A percentile compares a stretch with the other conserved stretches of the same genome.
Evolutionary conservation across 2,888 invertebrate species (phyloP).

Genomic region (Didymodactylos carnosus): DNA sequence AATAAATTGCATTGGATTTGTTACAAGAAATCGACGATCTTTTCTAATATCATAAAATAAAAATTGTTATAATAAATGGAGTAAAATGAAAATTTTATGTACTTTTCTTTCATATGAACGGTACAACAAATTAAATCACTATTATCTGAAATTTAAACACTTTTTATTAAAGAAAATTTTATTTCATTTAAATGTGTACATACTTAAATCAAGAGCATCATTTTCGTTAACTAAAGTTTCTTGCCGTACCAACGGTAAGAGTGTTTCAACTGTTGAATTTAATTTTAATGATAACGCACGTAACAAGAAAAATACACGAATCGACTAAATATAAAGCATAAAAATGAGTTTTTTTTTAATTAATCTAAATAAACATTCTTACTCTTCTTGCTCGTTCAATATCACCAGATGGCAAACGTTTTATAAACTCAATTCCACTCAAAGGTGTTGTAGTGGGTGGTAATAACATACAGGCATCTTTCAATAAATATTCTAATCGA

Average conservation of each 20-base stretch:
- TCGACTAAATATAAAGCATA: conserved; percentile 21
- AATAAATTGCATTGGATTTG: conserved; percentile 79
- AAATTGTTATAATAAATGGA: background rate
- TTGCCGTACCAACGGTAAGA: conserved; percentile 69
- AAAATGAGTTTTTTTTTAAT: background rate
- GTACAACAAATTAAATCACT: conserved; percentile 91
- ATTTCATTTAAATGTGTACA: too few species aligned
- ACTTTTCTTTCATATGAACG: conserved; percentile 59
- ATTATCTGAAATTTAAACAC: conserved; percentile 75
- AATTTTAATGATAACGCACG: conserved; percentile 47
- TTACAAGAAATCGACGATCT: conserved; percentile 78
- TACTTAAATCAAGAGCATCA: conserved; percentile 9
- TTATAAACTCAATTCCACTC: conserved; percentile 72
- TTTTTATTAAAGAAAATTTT: too few species aligned
- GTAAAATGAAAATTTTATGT: conserved; percentile 15
- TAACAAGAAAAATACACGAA: conserved; percentile 59
- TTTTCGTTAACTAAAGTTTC: conserved; percentile 56
- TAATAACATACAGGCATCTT: conserved; percentile 79
- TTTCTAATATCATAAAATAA: conserved; percentile 25
- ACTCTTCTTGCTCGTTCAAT: conserved; percentile 37
- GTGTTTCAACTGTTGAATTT: conserved; percentile 58
- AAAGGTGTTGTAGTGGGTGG: conserved; percentile 87
- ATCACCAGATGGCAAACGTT: conserved; percentile 83
- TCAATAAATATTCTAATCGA: conserved; percentile 44
- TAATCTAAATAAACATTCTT: too few species aligned